These are phyloP conservation scores for Sphyrna mokarran DNA, from an alignment of 2,113 vertebrate species.

Conservation along the genomic window DNA sequence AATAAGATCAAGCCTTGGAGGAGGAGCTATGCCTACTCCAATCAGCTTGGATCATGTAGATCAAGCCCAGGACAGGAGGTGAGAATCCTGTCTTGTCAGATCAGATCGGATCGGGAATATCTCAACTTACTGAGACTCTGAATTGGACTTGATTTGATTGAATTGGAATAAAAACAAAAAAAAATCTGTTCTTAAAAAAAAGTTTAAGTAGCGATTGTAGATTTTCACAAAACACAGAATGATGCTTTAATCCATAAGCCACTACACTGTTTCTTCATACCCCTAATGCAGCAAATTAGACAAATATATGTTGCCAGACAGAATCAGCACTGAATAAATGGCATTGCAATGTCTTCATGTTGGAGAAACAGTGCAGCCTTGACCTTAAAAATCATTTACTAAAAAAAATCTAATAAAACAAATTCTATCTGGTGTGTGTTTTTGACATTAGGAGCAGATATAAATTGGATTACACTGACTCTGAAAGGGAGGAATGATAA, in stretches of 20 bases:
- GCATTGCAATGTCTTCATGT: not conserved
- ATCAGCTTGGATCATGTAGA: too few species aligned
- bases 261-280: not conserved
- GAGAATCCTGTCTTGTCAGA: too few species aligned
- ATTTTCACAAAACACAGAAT: not conserved
- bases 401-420: not conserved
- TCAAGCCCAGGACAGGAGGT: too few species aligned
- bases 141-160: too few species aligned
- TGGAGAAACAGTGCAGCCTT: not conserved
- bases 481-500: slow-evolving; percentile 3
- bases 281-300: not conserved
- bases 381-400: not conserved
- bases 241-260: not conserved
- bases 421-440: not conserved
- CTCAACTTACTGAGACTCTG: too few species aligned
- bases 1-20: too few species aligned
- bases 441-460: not conserved
- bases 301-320: not conserved
- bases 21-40: too few species aligned
- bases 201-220: not conserved
- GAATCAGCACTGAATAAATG: slow-evolving; percentile 1
- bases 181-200: too few species aligned
- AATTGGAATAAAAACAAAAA: too few species aligned
- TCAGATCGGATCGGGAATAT: too few species aligned
- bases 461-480: not conserved